Conservation (phyloP, 92 coral and sea anemone species). For the Galaxea fascicularis region DNA sequence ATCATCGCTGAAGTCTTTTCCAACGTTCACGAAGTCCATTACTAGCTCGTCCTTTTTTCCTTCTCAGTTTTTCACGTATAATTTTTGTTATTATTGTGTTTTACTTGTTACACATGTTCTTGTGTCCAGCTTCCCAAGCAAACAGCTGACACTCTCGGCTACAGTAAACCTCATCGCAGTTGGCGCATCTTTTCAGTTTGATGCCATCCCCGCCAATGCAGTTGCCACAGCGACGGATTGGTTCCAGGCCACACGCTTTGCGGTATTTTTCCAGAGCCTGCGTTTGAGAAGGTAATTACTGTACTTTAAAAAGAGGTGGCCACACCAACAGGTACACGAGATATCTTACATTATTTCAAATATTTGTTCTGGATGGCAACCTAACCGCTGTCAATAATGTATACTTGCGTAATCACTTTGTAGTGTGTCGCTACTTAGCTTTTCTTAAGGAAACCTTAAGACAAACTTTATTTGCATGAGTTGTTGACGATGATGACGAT, state of each 20-base stretch:
- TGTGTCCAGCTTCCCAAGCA: slow-evolving; percentile 96
- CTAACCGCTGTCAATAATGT: no score
- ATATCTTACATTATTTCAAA: no score
- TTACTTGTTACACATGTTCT: slow-evolving; percentile 70
- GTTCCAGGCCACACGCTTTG: slow-evolving; percentile 77
- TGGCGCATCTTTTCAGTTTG: slow-evolving; percentile 94
- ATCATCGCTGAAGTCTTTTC: no score
- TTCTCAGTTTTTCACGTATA: not conserved
- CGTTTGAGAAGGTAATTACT: not conserved
- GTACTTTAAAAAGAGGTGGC: not conserved
- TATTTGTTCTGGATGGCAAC: no score
- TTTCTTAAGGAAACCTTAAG: no score
- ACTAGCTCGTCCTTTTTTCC: no score
- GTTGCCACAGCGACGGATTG: slow-evolving; percentile 96
- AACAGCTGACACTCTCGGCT: slow-evolving; percentile 84
- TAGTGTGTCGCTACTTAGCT: no score
- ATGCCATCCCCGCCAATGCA: slow-evolving; percentile 97
- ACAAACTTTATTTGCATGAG: no score
- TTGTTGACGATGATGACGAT: no score
- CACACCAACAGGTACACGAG: no score
- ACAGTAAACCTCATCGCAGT: slow-evolving; percentile 93
- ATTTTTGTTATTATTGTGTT: slow-evolving; percentile 6
- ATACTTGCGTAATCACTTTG: no score
- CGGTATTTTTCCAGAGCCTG: slow-evolving; percentile 91
- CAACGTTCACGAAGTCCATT: no score